phyloP scores from a whole-genome alignment of 2,113 vertebrate genomes.

The Tragulus kanchil region DNA sequence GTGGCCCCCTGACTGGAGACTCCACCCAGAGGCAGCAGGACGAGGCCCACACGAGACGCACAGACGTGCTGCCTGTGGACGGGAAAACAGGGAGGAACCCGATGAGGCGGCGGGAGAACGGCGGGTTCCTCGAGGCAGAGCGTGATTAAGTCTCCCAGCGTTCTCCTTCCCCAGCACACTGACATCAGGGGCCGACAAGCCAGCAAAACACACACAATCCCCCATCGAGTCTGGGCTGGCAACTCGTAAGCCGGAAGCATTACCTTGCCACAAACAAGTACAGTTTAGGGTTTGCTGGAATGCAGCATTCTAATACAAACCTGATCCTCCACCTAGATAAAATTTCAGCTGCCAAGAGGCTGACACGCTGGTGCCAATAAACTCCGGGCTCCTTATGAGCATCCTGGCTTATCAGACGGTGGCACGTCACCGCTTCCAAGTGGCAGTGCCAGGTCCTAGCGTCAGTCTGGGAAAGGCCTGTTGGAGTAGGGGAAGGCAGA shows the following conservation, averaged over 20 bases:
- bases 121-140: no score
- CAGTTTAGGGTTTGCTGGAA: not conserved
- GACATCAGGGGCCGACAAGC: slow-evolving; percentile 7
- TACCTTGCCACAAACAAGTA: not conserved
- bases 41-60: not conserved
- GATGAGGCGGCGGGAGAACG: fast-evolving
- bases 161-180: not conserved
- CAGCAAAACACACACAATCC: not conserved
- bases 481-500: not conserved
- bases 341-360: not conserved
- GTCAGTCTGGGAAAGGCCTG: not conserved
- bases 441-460: not conserved
- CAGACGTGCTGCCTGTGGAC: fast-evolving
- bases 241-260: not conserved
- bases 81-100: not conserved
- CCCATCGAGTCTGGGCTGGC: slow-evolving; percentile 18
- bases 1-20: not conserved
- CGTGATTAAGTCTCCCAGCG: not conserved
- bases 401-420: not conserved
- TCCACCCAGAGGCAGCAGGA: not conserved
- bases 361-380: not conserved
- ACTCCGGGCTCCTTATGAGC: not conserved
- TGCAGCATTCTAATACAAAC: not conserved
- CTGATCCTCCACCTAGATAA: slow-evolving; percentile 9
- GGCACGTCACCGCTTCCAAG: not conserved